A percentile compares a stretch with the other conserved stretches of the same genome.
phyloP scores from a whole-genome alignment of 1,140 invertebrate species.

The Sycophila sp. region DNA sequence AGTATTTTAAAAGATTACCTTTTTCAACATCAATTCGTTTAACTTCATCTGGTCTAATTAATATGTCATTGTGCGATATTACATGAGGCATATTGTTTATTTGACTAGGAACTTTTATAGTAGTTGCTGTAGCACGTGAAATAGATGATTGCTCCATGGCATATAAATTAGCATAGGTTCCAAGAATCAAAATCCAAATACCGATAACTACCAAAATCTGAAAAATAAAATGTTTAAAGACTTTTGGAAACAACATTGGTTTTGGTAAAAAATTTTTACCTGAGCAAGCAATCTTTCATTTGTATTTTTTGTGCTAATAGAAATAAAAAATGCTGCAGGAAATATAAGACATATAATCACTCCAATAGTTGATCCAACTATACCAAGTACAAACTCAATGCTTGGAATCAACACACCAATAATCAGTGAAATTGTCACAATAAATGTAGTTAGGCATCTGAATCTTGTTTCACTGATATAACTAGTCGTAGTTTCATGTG shows the following conservation, averaged over 20 bases:
- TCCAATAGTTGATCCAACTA: slow-evolving; percentile 94
- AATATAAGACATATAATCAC: slow-evolving; percentile 94
- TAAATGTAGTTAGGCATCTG: slow-evolving; percentile 79
- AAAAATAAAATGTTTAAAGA: slow-evolving; percentile 46
- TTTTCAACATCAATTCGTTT: slow-evolving; percentile 44
- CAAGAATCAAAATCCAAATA: slow-evolving; percentile 82
- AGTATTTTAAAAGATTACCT: slow-evolving; percentile 40
- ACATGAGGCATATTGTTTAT: slow-evolving; percentile 60
- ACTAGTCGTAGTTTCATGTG: slow-evolving; percentile 67
- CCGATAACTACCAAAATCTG: slow-evolving; percentile 81
- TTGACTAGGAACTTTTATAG: slow-evolving; percentile 52
- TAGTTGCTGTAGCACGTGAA: slow-evolving; percentile 43
- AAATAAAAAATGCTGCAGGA: slow-evolving; percentile 82
- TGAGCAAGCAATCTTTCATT: slow-evolving; percentile 79
- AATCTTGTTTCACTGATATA: slow-evolving; percentile 85
- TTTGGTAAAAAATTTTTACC: slow-evolving; percentile 63
- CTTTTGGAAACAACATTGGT: slow-evolving; percentile 18
- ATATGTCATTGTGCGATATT: slow-evolving; percentile 47
- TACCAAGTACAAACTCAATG: slow-evolving; percentile 91
- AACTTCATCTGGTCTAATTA: slow-evolving; percentile 45
- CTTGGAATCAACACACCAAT: slow-evolving; percentile 84
- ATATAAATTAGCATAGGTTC: slow-evolving; percentile 87
- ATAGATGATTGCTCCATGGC: slow-evolving; percentile 72
- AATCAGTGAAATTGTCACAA: slow-evolving; percentile 79
- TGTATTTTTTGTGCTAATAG: slow-evolving; percentile 77